These are phyloP conservation scores for Mormoops blainvillei DNA, from an alignment of 2,113 vertebrate species.

Conservation along the genomic window DNA sequence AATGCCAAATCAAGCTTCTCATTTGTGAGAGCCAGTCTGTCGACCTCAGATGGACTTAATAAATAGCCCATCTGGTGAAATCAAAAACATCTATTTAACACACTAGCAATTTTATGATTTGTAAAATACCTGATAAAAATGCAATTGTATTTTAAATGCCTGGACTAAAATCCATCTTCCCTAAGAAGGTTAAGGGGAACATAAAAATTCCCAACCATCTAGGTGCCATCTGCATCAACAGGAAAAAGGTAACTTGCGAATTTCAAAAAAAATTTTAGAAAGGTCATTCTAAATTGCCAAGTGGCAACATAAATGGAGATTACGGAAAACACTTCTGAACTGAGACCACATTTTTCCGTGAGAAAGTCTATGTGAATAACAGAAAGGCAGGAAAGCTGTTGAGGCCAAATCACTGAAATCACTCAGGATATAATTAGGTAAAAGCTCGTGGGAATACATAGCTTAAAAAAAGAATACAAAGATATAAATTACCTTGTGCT, in stretches of 20 bases:
- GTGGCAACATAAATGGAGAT: slow-evolving; percentile 26
- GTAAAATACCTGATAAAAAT: slow-evolving; percentile 56
- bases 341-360: neutral
- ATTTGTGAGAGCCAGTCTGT: slow-evolving; percentile 5
- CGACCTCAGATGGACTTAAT: slow-evolving; percentile 3
- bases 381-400: neutral
- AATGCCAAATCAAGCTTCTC: neutral
- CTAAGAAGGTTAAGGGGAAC: slow-evolving; percentile 48
- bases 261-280: slow-evolving; percentile 43
- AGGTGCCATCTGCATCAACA: slow-evolving; percentile 27
- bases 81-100: slow-evolving; percentile 48
- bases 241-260: neutral
- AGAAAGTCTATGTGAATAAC: slow-evolving; percentile 12
- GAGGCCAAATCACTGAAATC: neutral
- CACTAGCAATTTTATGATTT: slow-evolving; percentile 55
- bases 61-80: slow-evolving; percentile 43
- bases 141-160: slow-evolving; percentile 50
- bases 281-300: neutral
- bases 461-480: neutral
- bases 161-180: slow-evolving; percentile 29
- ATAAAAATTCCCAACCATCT: slow-evolving; percentile 37
- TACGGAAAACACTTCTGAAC: neutral
- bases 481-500: neutral
- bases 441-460: neutral
- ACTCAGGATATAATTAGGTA: slow-evolving; percentile 14